A percentile compares a stretch with the other conserved stretches of the same genome.
phyloP scores from a whole-genome alignment of 2,113 vertebrate genomes.

The Sinocyclocheilus grahami region DNA sequence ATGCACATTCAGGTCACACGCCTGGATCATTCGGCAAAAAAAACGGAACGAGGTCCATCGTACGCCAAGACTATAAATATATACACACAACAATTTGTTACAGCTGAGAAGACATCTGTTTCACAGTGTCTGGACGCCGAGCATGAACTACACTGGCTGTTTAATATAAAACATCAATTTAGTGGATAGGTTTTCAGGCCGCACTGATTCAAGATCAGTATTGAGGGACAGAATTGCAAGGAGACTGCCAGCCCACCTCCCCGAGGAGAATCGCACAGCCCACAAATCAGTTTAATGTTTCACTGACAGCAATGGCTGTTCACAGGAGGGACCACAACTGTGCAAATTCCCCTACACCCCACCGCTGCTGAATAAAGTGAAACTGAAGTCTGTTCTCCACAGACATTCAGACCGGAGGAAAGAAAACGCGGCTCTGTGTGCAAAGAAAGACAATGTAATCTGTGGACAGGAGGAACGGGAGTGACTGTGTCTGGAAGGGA shows the following conservation, averaged over 20 bases:
- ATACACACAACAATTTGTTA: conserved; percentile 87
- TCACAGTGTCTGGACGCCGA: conserved; percentile 85
- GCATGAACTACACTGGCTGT: conserved; percentile 88
- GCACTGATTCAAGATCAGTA: conserved; percentile 85
- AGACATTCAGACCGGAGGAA: conserved; percentile 16
- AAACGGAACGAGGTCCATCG: conserved; percentile 21
- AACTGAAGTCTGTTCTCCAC: conserved; percentile 34
- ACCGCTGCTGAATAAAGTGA: conserved; percentile 33
- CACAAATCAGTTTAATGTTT: conserved; percentile 57
- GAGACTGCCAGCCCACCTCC: conserved; percentile 86
- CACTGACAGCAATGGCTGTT: conserved; percentile 48
- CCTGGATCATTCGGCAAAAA: conserved; percentile 7
- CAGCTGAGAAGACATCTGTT: conserved; percentile 89
- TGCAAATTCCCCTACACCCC: conserved; percentile 8
- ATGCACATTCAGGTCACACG: neutral
- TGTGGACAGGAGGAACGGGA: neutral
- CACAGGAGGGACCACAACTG: conserved; percentile 43
- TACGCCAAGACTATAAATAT: conserved; percentile 58
- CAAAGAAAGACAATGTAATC: neutral
- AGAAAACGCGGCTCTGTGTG: conserved; percentile 7
- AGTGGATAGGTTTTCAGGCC: conserved; percentile 89
- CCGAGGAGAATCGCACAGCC: conserved; percentile 62
- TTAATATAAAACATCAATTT: conserved; percentile 93
- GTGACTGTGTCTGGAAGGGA: conserved; percentile 6
- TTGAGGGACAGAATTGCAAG: conserved; percentile 81